Evolutionary conservation across 2,888 invertebrate species (phyloP).

Genomic region (Metacarcinus magister): DNA sequence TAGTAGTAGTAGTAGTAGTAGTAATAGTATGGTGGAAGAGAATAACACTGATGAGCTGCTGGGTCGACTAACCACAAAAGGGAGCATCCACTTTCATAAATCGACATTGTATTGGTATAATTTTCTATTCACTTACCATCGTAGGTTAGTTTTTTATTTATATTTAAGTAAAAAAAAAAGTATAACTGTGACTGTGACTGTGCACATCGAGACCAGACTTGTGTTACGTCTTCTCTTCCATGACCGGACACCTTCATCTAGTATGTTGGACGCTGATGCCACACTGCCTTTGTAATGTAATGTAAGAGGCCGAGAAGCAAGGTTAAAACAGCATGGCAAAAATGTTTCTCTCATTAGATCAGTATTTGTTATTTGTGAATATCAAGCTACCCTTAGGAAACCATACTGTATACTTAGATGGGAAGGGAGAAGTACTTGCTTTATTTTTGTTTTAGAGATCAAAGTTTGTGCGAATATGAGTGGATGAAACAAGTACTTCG

Average conservation of each 20-base stretch:
- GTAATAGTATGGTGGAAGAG: background rate
- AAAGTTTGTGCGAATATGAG: background rate
- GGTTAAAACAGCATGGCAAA: background rate
- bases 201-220: too few species aligned
- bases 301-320: background rate
- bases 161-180: too few species aligned
- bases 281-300: background rate
- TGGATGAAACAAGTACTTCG: background rate
- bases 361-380: background rate
- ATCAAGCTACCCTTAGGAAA: background rate
- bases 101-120: too few species aligned
- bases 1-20: conserved; percentile 51
- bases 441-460: background rate
- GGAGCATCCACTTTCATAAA: too few species aligned
- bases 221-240: too few species aligned
- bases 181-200: too few species aligned
- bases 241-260: too few species aligned
- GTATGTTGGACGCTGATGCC: background rate
- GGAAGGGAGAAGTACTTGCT: background rate
- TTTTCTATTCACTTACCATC: too few species aligned
- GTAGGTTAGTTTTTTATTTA: too few species aligned
- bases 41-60: background rate
- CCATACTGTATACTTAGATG: background rate
- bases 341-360: background rate
- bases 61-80: too few species aligned